These are phyloP conservation scores for Ips nitidus DNA, from an alignment of 1,140 invertebrate genomes.

Conservation along the genomic window DNA sequence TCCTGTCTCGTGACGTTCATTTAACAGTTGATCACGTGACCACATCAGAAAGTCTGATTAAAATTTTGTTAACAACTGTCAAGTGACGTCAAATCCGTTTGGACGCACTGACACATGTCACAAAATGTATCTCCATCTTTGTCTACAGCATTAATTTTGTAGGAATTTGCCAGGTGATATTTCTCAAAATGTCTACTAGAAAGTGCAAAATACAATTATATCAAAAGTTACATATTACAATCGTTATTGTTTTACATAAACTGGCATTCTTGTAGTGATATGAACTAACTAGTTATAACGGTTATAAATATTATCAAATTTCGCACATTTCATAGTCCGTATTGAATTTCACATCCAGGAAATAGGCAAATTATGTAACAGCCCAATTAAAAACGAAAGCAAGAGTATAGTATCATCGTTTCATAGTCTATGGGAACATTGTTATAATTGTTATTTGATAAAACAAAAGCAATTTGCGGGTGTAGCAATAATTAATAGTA, in stretches of 20 bases:
- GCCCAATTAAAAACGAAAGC: conserved; percentile 8
- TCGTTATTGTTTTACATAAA: not conserved
- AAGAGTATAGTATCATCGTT: conserved; percentile 1
- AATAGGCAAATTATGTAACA: conserved; percentile 7
- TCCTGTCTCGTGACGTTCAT: too few relatives aligned
- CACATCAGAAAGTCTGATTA: too few relatives aligned
- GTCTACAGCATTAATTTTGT: too few relatives aligned
- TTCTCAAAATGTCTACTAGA: not conserved
- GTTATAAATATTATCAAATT: not conserved
- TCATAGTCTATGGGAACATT: conserved; percentile 6
- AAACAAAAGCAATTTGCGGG: conserved; percentile 4
- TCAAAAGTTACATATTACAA: not conserved
- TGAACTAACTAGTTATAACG: not conserved
- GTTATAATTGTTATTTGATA: not conserved
- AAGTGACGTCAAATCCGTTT: too few relatives aligned
- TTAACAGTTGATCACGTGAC: too few relatives aligned
- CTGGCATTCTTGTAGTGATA: not conserved
- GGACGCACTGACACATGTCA: too few relatives aligned
- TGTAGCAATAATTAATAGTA: conserved; percentile 3
- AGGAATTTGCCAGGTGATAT: not conserved
- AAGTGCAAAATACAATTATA: not conserved
- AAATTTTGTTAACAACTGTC: too few relatives aligned
- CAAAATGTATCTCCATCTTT: too few relatives aligned
- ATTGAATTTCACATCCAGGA: not conserved
- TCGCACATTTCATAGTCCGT: not conserved